A percentile compares a stretch with the other conserved stretches of the same genome.
Evolutionary conservation across 2,797 vertebrate species (phyloP).

Genomic region (Parauchenoglanis ngamensis): DNA sequence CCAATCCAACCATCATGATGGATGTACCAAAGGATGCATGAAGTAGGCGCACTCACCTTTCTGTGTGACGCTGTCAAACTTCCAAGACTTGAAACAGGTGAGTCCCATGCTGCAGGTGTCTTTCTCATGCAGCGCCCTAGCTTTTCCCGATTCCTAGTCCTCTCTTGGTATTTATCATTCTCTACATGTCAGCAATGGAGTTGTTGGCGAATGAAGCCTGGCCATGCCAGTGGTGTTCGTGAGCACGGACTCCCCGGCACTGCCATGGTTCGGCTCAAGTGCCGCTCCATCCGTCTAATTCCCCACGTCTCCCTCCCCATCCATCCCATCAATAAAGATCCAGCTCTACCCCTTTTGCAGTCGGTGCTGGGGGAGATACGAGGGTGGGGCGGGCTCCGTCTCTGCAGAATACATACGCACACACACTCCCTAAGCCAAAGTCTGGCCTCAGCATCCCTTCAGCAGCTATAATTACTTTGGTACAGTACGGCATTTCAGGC

Average conservation of each 20-base stretch:
- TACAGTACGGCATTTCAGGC: slow-evolving; percentile 53
- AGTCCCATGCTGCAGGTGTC: slow-evolving; percentile 77
- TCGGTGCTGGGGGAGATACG: slow-evolving; percentile 39
- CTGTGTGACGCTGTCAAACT: slow-evolving; percentile 72
- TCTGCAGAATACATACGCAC: slow-evolving; percentile 53
- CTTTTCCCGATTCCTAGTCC: slow-evolving; percentile 34
- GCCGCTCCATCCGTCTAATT: slow-evolving; percentile 50
- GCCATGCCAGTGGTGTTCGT: slow-evolving; percentile 24
- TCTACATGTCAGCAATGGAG: slow-evolving; percentile 1
- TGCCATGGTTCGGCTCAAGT: slow-evolving; percentile 49
- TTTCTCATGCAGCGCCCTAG: slow-evolving; percentile 33
- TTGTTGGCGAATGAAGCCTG: slow-evolving; percentile 22
- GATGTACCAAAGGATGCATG: neutral
- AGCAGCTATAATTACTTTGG: slow-evolving; percentile 61
- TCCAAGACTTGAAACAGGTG: slow-evolving; percentile 84
- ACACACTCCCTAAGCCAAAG: slow-evolving; percentile 39
- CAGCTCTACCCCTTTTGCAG: slow-evolving; percentile 49
- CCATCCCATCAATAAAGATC: slow-evolving; percentile 78
- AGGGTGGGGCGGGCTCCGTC: slow-evolving; percentile 41
- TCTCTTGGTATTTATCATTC: neutral
- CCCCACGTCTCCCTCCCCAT: slow-evolving; percentile 69
- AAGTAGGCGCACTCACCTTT: slow-evolving; percentile 69
- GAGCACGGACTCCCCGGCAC: slow-evolving; percentile 31
- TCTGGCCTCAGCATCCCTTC: slow-evolving; percentile 57
- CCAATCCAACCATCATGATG: neutral